These are phyloP conservation scores for Lampris megalopsis DNA, from an alignment of 2,113 vertebrate genomes.

Conservation along the genomic window DNA sequence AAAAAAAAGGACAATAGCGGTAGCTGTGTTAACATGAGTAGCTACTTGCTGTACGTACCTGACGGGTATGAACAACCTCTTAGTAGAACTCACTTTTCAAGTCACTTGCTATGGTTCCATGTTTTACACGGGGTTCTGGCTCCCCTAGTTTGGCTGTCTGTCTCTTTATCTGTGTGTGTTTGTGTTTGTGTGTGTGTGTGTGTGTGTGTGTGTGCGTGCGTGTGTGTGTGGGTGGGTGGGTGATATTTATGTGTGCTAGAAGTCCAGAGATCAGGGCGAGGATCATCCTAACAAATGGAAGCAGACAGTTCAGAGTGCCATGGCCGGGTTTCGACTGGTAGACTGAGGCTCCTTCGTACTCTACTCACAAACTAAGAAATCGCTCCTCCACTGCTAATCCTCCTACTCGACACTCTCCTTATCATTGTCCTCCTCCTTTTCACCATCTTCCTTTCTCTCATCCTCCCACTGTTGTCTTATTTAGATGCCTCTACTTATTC, in stretches of 20 bases:
- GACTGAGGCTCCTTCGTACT: conserved; percentile 71
- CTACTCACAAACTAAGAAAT: too few relatives aligned
- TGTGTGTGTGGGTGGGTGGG: conserved; percentile 40
- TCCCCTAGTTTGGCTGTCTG: neutral
- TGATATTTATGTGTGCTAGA: conserved; percentile 80
- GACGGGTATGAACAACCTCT: too few relatives aligned
- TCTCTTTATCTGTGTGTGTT: neutral
- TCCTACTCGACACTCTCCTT: neutral
- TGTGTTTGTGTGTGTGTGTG: neutral
- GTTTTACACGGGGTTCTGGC: neutral
- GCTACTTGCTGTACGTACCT: too few relatives aligned
- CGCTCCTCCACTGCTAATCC: conserved; percentile 41
- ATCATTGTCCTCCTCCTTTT: neutral
- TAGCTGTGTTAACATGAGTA: too few relatives aligned
- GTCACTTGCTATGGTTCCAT: neutral
- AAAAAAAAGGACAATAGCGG: too few relatives aligned
- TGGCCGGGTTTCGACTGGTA: conserved; percentile 89
- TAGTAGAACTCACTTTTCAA: too few relatives aligned
- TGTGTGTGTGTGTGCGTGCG: conserved; percentile 2
- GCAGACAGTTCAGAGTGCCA: conserved; percentile 88
- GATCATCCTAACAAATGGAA: conserved; percentile 86
- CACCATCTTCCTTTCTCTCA: too few relatives aligned
- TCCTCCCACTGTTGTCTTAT: too few relatives aligned
- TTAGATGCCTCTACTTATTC: too few relatives aligned
- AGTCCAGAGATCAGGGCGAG: conserved; percentile 80